Evolutionary conservation across 2,888 invertebrate species (phyloP).

Genomic region (Parasteatoda lunata): DNA sequence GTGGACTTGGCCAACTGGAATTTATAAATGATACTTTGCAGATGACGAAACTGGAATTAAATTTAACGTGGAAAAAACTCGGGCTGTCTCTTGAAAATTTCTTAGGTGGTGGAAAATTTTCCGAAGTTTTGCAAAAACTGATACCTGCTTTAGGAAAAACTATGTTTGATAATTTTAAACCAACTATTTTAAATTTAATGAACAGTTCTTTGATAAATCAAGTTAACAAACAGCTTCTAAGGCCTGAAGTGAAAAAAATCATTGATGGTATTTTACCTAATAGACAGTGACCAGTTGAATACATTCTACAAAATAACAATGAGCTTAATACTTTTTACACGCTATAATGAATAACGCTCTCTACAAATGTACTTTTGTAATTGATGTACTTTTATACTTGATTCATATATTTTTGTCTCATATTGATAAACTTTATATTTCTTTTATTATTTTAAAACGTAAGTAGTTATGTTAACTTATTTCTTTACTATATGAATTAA

Average conservation of each 20-base stretch:
- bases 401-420: no score
- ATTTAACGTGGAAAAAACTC: slow-evolving; percentile 49
- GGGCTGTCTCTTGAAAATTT: slow-evolving; percentile 56
- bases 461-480: no score
- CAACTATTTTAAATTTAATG: slow-evolving; percentile 33
- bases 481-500: no score
- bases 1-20: slow-evolving; percentile 37
- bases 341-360: no score
- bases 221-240: slow-evolving; percentile 48
- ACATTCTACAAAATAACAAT: no score
- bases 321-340: no score
- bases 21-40: slow-evolving; percentile 26
- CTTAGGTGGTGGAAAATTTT: slow-evolving; percentile 61
- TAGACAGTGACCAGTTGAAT: neutral
- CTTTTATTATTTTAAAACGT: no score
- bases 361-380: no score
- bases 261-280: slow-evolving; percentile 45
- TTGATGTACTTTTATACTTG: no score
- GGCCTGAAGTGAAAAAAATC: slow-evolving; percentile 62
- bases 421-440: no score
- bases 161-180: slow-evolving; percentile 60
- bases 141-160: slow-evolving; percentile 56
- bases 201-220: slow-evolving; percentile 44
- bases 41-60: slow-evolving; percentile 47
- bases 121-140: slow-evolving; percentile 44